Percentiles rank a stretch among this genome's conserved stretches.
phyloP scores from a whole-genome alignment of 2,797 vertebrate species.

The Gymnoscopelus braueri region DNA sequence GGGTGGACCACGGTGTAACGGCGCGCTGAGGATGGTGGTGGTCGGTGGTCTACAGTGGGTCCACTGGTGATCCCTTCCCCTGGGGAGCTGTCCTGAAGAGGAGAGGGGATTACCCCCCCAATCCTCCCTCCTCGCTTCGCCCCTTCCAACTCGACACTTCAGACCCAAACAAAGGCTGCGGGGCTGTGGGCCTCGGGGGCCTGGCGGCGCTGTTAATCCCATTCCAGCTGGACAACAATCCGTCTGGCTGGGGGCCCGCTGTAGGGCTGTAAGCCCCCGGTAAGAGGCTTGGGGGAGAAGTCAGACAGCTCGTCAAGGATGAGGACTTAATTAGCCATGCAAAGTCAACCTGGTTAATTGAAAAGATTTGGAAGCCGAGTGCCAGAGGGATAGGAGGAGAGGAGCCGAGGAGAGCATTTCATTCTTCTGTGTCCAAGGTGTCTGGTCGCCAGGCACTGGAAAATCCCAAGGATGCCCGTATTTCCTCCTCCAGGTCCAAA shows the following conservation, averaged over 20 bases:
- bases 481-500: slow-evolving; percentile 49
- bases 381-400: slow-evolving; percentile 47
- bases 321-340: slow-evolving; percentile 85
- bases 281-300: slow-evolving; percentile 83
- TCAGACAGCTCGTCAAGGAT: slow-evolving; percentile 83
- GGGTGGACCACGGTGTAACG: too few species aligned
- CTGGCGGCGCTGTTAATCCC: slow-evolving; percentile 79
- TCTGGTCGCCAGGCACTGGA: slow-evolving; percentile 66
- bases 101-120: slow-evolving; percentile 77
- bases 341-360: slow-evolving; percentile 85
- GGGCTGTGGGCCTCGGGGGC: slow-evolving; percentile 70
- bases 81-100: slow-evolving; percentile 69
- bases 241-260: slow-evolving; percentile 78
- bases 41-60: slow-evolving; percentile 67
- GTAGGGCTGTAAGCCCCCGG: slow-evolving; percentile 68
- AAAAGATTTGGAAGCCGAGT: slow-evolving; percentile 73
- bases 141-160: slow-evolving; percentile 77
- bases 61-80: slow-evolving; percentile 35
- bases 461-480: slow-evolving; percentile 58
- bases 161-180: slow-evolving; percentile 79
- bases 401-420: slow-evolving; percentile 49
- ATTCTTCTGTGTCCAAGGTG: slow-evolving; percentile 54
- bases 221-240: slow-evolving; percentile 85
- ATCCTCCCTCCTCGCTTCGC: slow-evolving; percentile 71
- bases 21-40: slow-evolving; percentile 39